Evolutionary conservation across 2,797 vertebrate species (phyloP).

Genomic region (Malurus splendens): DNA sequence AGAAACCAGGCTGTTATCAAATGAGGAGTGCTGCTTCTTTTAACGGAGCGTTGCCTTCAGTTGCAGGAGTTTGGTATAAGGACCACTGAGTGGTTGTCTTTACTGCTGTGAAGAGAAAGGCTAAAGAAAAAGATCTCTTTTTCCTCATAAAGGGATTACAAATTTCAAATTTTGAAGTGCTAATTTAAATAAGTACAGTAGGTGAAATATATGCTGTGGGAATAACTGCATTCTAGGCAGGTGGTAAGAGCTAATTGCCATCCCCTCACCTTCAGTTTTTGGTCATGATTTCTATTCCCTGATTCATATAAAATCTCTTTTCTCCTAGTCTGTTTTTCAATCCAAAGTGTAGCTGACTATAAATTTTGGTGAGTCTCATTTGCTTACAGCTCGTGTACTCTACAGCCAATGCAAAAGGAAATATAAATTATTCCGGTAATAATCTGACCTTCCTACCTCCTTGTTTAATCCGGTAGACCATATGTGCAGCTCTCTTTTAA

Average conservation of each 20-base stretch:
- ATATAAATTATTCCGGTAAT: slow-evolving; percentile 62
- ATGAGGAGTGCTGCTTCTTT: neutral
- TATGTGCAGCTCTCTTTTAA: slow-evolving; percentile 69
- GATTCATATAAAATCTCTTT: neutral
- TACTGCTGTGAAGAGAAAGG: neutral
- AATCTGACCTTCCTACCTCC: slow-evolving; percentile 20
- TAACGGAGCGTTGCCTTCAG: neutral
- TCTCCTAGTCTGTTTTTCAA: slow-evolving; percentile 18
- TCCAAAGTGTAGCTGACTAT: neutral
- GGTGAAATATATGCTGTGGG: neutral
- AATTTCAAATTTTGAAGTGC: neutral
- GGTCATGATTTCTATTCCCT: neutral
- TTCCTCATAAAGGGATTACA: neutral
- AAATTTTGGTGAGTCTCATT: neutral
- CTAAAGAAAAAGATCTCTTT: neutral
- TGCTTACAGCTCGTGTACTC: slow-evolving; percentile 42
- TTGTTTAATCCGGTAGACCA: slow-evolving; percentile 61
- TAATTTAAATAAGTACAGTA: neutral
- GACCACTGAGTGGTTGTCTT: neutral
- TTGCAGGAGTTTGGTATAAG: neutral
- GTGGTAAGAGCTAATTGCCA: neutral
- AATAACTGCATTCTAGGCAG: neutral
- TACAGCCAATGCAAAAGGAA: slow-evolving; percentile 42
- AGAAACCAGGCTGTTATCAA: neutral
- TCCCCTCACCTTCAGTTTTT: neutral